phyloP scores from a whole-genome alignment of 2,888 invertebrate genomes.

The Euplagia quadripunctaria region DNA sequence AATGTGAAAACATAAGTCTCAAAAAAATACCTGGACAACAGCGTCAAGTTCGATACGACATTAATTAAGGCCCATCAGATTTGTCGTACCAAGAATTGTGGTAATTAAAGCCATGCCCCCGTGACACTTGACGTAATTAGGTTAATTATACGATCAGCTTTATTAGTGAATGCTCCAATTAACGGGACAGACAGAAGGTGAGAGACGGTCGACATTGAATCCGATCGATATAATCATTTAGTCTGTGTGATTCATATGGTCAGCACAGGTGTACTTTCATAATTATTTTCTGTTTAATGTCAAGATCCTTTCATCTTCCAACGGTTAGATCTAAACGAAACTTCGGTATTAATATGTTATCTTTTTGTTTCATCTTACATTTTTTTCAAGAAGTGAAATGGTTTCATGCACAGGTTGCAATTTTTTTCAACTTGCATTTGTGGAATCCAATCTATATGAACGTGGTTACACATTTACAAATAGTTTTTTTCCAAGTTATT shows the following conservation, averaged over 20 bases:
- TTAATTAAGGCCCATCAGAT: conserved; percentile 64
- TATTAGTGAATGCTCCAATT: conserved; percentile 80
- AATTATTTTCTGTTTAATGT: neutral
- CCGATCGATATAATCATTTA: conserved; percentile 39
- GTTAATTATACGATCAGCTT: conserved; percentile 81
- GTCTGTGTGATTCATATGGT: neutral
- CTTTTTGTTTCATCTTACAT: too few relatives aligned
- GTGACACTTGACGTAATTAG: conserved; percentile 77
- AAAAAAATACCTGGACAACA: conserved; percentile 7
- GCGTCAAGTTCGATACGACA: conserved; percentile 42
- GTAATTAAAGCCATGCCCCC: conserved; percentile 67
- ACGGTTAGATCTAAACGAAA: too few relatives aligned
- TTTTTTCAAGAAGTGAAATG: too few relatives aligned
- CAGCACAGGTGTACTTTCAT: neutral
- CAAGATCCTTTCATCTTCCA: neutral
- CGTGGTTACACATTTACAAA: too few relatives aligned
- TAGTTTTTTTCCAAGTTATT: too few relatives aligned
- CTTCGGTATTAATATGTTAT: too few relatives aligned
- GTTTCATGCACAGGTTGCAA: too few relatives aligned
- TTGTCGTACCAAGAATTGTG: conserved; percentile 66
- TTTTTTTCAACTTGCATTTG: too few relatives aligned
- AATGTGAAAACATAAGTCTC: conserved; percentile 2
- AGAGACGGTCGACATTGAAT: conserved; percentile 48
- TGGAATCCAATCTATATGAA: too few relatives aligned
- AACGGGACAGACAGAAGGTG: conserved; percentile 63